Evolutionary conservation across 2,797 vertebrate genomes (phyloP), one percentile per base, ranked within the genome.

Genomic region (Crossoptilon crossoptilon): DNA sequence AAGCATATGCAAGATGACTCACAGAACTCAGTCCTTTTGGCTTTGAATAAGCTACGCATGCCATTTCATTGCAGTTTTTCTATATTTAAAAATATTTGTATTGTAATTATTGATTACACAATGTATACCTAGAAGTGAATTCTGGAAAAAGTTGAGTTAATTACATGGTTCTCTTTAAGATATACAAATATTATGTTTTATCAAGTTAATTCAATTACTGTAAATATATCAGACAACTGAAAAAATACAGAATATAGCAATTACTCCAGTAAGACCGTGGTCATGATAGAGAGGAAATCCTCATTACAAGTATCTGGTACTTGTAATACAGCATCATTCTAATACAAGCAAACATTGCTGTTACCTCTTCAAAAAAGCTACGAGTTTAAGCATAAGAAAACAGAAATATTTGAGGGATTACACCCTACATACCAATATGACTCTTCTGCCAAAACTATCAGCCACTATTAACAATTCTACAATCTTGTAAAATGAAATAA

Each of bases 221-320:
- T 14, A 87, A 92, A 86, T 37, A 33, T 14, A 86, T 13, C 67
- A 84, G 31, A 33, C 67, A 89, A 87, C 16, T 10, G 10, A 71
- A 89, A 91, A 92, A 75, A 80, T 55, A 69, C 13, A 77, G 64
- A 71, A 22, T 21, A 60, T 5, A 68, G 43, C 44, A 85, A 85
- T 80, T 75, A 87, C 22, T 88, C 55, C 73, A 85, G 33, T 11
- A 46, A 91, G 62, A 82, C 35, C 44, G n/a, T 77, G 66, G 49
- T 85, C 90, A 46, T 62, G 53, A 77, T 19, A 60, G 77, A 87
- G 82, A 89, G 29, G 49, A 94, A 94, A 80, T 85, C 37, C 17
- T 93, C 91, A 85, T 74, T 92, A 74, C 17, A 80, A 77, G 66
- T 77, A 77, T 68, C 82, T 91, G 82, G 55, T 87, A 78, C 44